These are phyloP conservation scores for Drosophila burlai DNA, from an alignment of 1,140 invertebrate genomes.

Conservation along the genomic window DNA sequence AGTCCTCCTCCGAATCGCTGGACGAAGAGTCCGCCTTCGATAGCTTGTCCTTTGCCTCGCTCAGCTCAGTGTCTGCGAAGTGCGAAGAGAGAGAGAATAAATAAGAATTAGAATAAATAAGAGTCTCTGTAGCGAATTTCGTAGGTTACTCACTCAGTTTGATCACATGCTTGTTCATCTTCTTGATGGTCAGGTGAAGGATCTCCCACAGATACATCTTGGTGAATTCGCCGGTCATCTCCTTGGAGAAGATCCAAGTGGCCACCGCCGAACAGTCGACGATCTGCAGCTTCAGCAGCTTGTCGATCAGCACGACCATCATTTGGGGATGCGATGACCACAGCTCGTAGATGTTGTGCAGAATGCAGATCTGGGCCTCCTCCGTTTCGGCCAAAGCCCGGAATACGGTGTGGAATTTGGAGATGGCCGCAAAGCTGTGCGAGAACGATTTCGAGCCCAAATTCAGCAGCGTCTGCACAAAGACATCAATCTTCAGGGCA, in stretches of 20 bases:
- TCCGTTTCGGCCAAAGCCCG: constrained; percentile 96
- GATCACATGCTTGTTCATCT: constrained; percentile 98
- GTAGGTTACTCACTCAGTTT: constrained; percentile 88
- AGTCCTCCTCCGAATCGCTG: constrained; percentile 91
- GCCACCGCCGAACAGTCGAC: constrained; percentile 98
- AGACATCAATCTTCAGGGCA: constrained; percentile 98
- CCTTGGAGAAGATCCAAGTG: constrained; percentile 99
- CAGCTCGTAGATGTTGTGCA: constrained; percentile 96
- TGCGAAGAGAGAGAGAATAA: background rate
- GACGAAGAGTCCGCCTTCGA: constrained; percentile 91
- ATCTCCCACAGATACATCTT: constrained; percentile 99
- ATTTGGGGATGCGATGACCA: constrained; percentile 99
- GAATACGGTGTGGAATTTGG: constrained; percentile 98
- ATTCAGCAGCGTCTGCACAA: constrained; percentile 97
- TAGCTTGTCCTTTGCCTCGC: constrained; percentile 94
- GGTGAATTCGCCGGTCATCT: constrained; percentile 97
- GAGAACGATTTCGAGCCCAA: constrained; percentile 98
- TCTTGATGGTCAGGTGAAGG: constrained; percentile 97
- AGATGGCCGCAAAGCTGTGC: constrained; percentile 98
- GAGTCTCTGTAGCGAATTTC: too few species aligned
- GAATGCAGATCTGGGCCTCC: constrained; percentile 97
- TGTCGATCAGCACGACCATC: constrained; percentile 98
- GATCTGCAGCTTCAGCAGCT: constrained; percentile 98
- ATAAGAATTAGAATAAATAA: too few species aligned
- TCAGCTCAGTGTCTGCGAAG: constrained; percentile 90